Evolutionary conservation across 1,140 invertebrate genomes (phyloP).

Genomic region (Drosophila ercepeae): DNA sequence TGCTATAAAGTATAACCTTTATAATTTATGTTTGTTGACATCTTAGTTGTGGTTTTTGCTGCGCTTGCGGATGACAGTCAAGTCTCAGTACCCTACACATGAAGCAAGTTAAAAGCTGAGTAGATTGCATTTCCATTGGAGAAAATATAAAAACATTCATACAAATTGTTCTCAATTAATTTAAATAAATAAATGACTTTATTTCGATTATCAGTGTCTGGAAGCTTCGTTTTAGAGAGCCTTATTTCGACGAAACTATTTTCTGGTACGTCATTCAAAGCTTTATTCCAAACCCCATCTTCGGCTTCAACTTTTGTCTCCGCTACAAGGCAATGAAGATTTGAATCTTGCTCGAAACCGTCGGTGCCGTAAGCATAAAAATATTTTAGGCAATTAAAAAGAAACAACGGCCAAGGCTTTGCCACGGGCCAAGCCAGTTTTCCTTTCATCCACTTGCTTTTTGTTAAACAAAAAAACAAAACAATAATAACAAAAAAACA

Average conservation of each 20-base stretch:
- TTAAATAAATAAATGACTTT: conserved; percentile 10
- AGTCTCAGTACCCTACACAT: conserved; percentile 25
- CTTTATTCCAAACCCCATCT: conserved; percentile 7
- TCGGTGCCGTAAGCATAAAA: conserved; percentile 56
- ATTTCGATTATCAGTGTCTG: conserved; percentile 59
- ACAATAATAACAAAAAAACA: no score
- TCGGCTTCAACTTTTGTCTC: conserved; percentile 8
- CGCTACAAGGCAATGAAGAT: conserved; percentile 25
- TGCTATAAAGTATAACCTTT: conserved; percentile 56
- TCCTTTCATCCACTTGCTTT: conserved; percentile 52
- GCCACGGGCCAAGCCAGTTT: conserved; percentile 76
- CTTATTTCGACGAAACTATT: conserved; percentile 52
- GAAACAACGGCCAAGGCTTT: conserved; percentile 61
- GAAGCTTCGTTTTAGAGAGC: conserved; percentile 43
- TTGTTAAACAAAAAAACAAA: conserved; percentile 23
- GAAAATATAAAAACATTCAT: no score
- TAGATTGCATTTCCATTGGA: not conserved
- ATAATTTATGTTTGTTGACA: conserved; percentile 80
- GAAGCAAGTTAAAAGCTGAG: not conserved
- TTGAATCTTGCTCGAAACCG: conserved; percentile 50
- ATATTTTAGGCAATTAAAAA: conserved; percentile 76
- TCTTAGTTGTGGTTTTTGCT: conserved; percentile 40
- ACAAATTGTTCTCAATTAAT: no score
- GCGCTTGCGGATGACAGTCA: conserved; percentile 38
- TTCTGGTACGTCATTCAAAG: conserved; percentile 41